phyloP scores from a whole-genome alignment of 2,113 vertebrate species.

The Numida meleagris region DNA sequence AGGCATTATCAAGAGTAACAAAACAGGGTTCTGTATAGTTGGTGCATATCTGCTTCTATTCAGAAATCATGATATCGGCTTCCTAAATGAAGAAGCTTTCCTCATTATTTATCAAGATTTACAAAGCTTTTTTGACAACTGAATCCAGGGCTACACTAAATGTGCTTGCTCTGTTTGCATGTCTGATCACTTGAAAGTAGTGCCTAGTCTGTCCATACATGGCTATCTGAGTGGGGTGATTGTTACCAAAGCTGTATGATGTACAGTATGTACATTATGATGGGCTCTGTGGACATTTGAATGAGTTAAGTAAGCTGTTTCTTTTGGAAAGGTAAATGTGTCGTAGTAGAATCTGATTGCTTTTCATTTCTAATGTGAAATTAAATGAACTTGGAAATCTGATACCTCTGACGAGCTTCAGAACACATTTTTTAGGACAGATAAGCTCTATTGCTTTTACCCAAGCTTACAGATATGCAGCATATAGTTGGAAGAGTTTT shows the following conservation, averaged over 20 bases:
- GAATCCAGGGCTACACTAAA: neutral
- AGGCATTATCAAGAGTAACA: neutral
- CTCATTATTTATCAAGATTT: neutral
- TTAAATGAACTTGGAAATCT: neutral
- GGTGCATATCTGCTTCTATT: neutral
- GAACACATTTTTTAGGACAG: neutral
- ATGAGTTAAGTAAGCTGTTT: neutral
- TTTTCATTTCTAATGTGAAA: neutral
- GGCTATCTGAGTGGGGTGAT: neutral
- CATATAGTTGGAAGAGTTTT: neutral
- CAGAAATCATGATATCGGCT: neutral
- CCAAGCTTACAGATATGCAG: neutral
- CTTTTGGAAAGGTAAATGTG: neutral
- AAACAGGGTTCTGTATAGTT: neutral
- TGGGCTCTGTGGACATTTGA: neutral
- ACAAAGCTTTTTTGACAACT: neutral
- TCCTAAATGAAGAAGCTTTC: neutral
- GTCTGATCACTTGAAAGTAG: neutral
- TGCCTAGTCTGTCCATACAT: accelerated
- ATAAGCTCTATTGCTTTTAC: neutral
- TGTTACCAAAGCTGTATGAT: neutral
- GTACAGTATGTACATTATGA: neutral
- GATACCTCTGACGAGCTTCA: neutral
- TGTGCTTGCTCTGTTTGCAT: neutral
- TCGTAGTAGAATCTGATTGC: neutral